Evolutionary conservation across 2,888 invertebrate species (phyloP).

Genomic region (Crocallis elinguaria): DNA sequence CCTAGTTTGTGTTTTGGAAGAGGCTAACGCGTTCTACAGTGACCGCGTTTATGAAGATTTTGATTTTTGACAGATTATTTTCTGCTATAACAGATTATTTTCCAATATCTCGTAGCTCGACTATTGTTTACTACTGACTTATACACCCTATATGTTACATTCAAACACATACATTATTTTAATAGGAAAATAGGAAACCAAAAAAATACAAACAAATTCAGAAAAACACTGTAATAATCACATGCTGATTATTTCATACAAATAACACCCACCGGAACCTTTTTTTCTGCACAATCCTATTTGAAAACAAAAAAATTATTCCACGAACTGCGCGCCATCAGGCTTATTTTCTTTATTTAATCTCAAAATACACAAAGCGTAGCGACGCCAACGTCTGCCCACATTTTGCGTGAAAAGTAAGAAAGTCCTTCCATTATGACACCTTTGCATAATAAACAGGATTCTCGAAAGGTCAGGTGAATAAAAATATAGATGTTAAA

Average conservation of each 20-base stretch:
- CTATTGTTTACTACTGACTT: no score
- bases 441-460: slow-evolving; percentile 9
- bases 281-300: not conserved
- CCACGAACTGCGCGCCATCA: not conserved
- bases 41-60: no score
- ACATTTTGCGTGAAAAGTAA: slow-evolving; percentile 1
- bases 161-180: no score
- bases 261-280: not conserved
- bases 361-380: not conserved
- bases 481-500: not conserved
- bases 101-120: no score
- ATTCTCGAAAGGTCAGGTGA: not conserved
- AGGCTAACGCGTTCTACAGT: no score
- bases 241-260: not conserved
- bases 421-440: slow-evolving; percentile 1
- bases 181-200: no score
- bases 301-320: not conserved
- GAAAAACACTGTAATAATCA: not conserved
- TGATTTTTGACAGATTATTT: no score
- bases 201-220: not conserved
- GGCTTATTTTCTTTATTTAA: not conserved
- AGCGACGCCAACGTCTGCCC: not conserved
- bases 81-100: no score
- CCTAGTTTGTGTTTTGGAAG: no score
- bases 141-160: no score